Evolutionary conservation across 2,888 invertebrate genomes (phyloP).

Genomic region (Polydrusus cervinus): DNA sequence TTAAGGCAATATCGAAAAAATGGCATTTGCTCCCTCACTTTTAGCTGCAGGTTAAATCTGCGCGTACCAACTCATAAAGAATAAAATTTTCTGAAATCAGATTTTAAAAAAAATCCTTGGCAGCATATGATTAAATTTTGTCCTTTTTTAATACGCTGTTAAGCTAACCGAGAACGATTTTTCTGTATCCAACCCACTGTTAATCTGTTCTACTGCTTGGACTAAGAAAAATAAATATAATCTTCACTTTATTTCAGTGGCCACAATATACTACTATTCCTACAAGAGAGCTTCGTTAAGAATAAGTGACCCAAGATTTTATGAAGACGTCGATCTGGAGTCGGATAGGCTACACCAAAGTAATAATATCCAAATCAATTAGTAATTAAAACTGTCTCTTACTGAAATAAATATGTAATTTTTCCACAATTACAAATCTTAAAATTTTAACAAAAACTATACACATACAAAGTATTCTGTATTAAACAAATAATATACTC

Average conservation of each 20-base stretch:
- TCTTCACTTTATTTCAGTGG: conserved; percentile 75
- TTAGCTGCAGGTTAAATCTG: too few species aligned
- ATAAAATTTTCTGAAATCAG: too few species aligned
- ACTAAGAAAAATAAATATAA: too few species aligned
- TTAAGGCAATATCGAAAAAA: too few species aligned
- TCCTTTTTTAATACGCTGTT: too few species aligned
- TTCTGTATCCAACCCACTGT: too few species aligned
- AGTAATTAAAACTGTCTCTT: conserved; percentile 34
- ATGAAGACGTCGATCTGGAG: conserved; percentile 89
- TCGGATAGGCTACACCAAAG: conserved; percentile 58
- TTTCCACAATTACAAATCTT: conserved; percentile 57
- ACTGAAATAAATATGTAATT: conserved; percentile 60
- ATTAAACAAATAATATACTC: conserved; percentile 60
- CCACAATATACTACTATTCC: conserved; percentile 91
- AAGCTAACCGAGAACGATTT: too few species aligned
- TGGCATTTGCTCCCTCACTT: too few species aligned
- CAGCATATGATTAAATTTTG: too few species aligned
- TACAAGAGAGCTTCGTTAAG: conserved; percentile 91
- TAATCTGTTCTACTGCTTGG: too few species aligned
- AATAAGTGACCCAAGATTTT: conserved; percentile 91
- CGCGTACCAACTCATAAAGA: too few species aligned
- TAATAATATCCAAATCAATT: conserved; percentile 62
- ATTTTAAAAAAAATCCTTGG: too few species aligned
- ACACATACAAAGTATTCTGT: conserved; percentile 60
- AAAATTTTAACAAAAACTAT: conserved; percentile 61